phyloP scores from a whole-genome alignment of 2,113 vertebrate species.

The Microcebus murinus region DNA sequence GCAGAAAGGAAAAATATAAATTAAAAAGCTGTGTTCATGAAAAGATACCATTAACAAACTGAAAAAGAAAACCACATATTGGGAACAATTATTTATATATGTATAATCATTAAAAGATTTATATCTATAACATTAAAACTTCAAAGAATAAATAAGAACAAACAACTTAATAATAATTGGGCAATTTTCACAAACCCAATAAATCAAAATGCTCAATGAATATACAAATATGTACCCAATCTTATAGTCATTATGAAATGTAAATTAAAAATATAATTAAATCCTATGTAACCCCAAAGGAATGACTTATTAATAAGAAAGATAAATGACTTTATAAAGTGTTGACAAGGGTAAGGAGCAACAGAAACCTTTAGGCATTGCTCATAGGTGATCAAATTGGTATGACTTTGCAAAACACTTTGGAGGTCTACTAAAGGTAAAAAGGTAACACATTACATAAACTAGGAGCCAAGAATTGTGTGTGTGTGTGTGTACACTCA shows the following conservation, averaged over 20 bases:
- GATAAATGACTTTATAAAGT: neutral
- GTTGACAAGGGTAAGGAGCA: neutral
- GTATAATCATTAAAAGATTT: neutral
- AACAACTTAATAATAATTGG: neutral
- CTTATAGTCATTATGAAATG: neutral
- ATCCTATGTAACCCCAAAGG: neutral
- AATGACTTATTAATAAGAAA: neutral
- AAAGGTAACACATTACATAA: neutral
- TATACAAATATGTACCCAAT: neutral
- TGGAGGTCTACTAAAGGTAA: neutral
- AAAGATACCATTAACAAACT: neutral
- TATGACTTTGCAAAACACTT: neutral
- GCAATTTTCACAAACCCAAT: neutral
- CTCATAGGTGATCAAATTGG: neutral
- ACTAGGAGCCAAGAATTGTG: neutral
- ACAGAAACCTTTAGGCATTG: neutral
- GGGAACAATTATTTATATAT: neutral
- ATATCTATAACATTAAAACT: neutral
- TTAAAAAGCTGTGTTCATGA: neutral
- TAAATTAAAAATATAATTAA: neutral
- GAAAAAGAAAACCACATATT: neutral
- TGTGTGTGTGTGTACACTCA: neutral
- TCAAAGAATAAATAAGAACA: neutral
- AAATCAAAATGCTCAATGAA: constrained; percentile 10
- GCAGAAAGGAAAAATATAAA: neutral